Base-by-base conservation (phyloP, 2,888 invertebrate species). In the Diaprepes abbreviatus region DNA sequence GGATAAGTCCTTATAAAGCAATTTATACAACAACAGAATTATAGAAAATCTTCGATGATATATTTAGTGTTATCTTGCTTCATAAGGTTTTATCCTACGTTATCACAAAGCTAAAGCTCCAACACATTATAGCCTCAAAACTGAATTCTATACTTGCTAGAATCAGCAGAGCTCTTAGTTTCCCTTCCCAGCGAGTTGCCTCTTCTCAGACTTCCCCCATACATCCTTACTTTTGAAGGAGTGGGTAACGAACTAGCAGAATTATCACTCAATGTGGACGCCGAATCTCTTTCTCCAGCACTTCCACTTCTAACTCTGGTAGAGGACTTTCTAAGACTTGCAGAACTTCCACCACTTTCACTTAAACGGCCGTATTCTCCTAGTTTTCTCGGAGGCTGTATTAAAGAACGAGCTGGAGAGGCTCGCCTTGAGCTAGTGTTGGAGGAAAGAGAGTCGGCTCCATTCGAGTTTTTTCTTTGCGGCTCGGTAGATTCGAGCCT, bases 101-200 rank as follows among this genome's bases (percentile, higher is more conserved):
- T 12, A 50, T 50, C 16, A 50, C 28, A 28, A 50, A 16, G 38
- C 38, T 38, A 1, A 0, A 21, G 6, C 19, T 24, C 14, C 60
- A 21, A 17, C 40, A 5, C 2, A 35, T 35, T 2, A 9, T 4
- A 71, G 45, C 59, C 82, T 86, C 68, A 92, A 83, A 92, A 92
- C 80, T 92, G 92, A 79, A 92, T 92, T 70, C 92, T 88, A 81
- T 92, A 92, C 82, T 91, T 91, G 80, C 89, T 90, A 21, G 88
- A 87, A 70, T 84, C 84, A 43, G 80, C 80, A 60, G 81, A 82
- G 75, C 84, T 84, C 75, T 85, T 85, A 68, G 82, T 81, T 64
- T 89, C 89, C 75, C 89, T 87, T 3, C 88, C 88, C 48, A 86
- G 77, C 0, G 89, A 89, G 60, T 88, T 88, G 0, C 89, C 88